phyloP scores from a whole-genome alignment of 2,113 vertebrate species.

The Solenodon paradoxus region DNA sequence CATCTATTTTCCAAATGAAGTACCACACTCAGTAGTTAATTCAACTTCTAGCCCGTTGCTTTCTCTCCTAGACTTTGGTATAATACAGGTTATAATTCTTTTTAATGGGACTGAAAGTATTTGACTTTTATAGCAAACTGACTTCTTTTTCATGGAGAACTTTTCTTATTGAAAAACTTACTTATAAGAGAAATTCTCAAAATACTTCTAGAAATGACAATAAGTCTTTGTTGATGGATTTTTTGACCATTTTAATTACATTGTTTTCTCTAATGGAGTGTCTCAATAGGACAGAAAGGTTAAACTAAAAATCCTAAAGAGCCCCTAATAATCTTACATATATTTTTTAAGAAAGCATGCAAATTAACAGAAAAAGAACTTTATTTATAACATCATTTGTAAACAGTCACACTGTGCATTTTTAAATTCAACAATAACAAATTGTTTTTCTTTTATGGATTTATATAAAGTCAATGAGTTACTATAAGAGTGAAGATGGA shows the following conservation, averaged over 20 bases:
- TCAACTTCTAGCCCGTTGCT: not conserved
- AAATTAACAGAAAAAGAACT: constrained; percentile 49
- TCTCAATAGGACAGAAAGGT: not conserved
- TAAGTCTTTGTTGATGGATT: not conserved
- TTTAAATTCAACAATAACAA: constrained; percentile 61
- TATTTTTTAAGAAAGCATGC: constrained; percentile 10
- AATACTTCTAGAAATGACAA: constrained; percentile 30
- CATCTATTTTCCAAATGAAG: not conserved
- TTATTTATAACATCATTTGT: constrained; percentile 61
- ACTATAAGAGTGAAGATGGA: constrained; percentile 18
- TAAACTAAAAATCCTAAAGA: constrained; percentile 27
- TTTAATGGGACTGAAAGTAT: not conserved
- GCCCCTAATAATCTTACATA: not conserved
- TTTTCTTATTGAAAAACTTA: constrained; percentile 13
- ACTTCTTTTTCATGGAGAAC: not conserved
- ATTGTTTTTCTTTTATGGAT: not conserved
- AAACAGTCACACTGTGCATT: constrained; percentile 70
- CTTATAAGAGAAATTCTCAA: not conserved
- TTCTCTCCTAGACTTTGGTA: not conserved
- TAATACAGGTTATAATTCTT: not conserved
- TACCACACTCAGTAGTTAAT: not conserved
- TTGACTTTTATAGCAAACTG: not conserved
- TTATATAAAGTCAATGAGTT: constrained; percentile 59
- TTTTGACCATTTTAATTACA: constrained; percentile 29
- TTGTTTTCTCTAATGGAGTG: not conserved